Base-by-base conservation (phyloP, 2,888 invertebrate genomes). In the Hydropsyche betteni region DNA sequence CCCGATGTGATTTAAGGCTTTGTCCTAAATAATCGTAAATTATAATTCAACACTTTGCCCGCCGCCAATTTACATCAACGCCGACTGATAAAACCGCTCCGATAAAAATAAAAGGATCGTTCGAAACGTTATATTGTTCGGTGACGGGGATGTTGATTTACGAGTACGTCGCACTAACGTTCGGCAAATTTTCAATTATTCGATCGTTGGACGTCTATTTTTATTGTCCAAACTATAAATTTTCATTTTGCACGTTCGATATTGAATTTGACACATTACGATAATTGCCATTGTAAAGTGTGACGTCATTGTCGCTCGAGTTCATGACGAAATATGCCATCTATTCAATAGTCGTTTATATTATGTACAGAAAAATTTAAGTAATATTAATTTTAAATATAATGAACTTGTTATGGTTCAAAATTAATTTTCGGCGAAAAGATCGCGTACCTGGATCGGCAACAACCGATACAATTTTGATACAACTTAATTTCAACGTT, bases 21-120 rank as follows among this genome's bases (percentile, higher is more conserved):
- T 53, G 70, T 70, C 24, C 70, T 33, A 53, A 70, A 70, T 53
- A 70, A 70, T 24, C 24, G 24, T 70, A 70, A 70, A 70, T 70
- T 53, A 36, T 50, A 53, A 33, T 34, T 33, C 52, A 53, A 70
- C 69, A 50, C 69, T 24, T 24, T 24, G 2, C n/a, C n/a, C n/a
- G n/a, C n/a, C n/a, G n/a, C 24, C 24, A 24, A 24, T 24, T 24
- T 24, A 24, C 24, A 24, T 24, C 33, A 38, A 36, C 69, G 70
- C 34, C 53, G 36, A 53, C 14, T 24, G 16, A 58, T 24, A 64
- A 33, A 24, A 33, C 12, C 36, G 64, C 34, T 24, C 14, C 58
- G 36, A 36, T 5, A 36, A 36, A 64, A 36, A 36, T n/a, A 64
- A 36, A 64, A 7, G 34, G 36, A 8, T 36, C 64, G 34, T 36